Base-by-base conservation (phyloP, 2,797 vertebrate genomes). In the Etheostoma nigrum region DNA sequence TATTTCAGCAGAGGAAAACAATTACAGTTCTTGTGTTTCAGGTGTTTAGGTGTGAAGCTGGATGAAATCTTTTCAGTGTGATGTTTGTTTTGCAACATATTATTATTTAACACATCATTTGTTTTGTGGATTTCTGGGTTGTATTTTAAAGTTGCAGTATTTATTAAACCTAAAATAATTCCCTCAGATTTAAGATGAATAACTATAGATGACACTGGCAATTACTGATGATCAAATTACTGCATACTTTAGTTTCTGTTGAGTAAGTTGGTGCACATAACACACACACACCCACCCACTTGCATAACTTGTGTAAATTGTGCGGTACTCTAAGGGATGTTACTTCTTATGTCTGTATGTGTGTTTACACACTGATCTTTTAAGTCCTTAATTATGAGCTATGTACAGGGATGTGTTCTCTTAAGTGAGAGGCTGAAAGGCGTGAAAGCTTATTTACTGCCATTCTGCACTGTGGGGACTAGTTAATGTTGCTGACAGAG, bases 41-140 rank as follows among this genome's bases (percentile, higher is more conserved):
- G n/a, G n/a, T n/a, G n/a, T 62, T 33, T 14, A 19, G 14, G 15
- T 33, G 47, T 57, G 18, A 68, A 4, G 21, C 33, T 49, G 4
- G 16, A 74, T 68, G 93, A 94, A 94, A 94, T 88, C 85, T 84
- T 86, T 91, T 88, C 88, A 89, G 83, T 88, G 89, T 92, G 85
- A 85, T 11, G 21, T 18, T 21, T 16, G 23, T 67, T 80, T 79
- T 51, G 16, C 30, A 30, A 30, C 30, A 30, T 30, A 30, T 30
- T 30, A 30, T 5, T 30, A 61, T 62, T 30, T 75, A 15, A 52
- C 11, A 2, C 25, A 54, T 54, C 6, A 19, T 64, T 74, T 23
- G 6, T 57, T 90, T 90, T 85, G 85, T 83, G 6, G 83, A 84
- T 90, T 91, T 87, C 49, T 25, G 2, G 85, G 90, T 90, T 9